A percentile compares a stretch with the other conserved stretches of the same genome.
These are phyloP conservation scores for Zeus faber DNA, from an alignment of 2,113 vertebrate species.

Conservation along the genomic window DNA sequence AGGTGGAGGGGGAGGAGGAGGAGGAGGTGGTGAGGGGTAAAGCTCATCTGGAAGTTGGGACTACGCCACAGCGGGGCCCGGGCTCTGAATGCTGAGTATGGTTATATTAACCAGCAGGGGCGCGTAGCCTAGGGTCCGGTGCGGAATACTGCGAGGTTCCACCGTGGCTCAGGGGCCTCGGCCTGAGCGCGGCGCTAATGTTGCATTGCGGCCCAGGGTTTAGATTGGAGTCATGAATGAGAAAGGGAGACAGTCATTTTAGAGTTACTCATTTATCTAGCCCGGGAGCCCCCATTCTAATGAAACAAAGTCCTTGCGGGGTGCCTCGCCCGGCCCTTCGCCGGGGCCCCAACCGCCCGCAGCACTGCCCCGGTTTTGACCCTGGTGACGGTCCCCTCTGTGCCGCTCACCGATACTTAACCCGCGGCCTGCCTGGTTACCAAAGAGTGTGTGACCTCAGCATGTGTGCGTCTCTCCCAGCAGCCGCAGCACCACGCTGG, in stretches of 20 bases:
- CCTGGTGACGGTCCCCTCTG: conserved; percentile 65
- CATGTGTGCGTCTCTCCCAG: conserved; percentile 71
- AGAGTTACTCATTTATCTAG: conserved; percentile 77
- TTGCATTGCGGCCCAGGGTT: conserved; percentile 63
- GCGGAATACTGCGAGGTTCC: conserved; percentile 45
- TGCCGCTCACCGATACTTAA: conserved; percentile 54
- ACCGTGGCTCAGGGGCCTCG: conserved; percentile 44
- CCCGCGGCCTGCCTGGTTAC: conserved; percentile 58
- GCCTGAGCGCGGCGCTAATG: conserved; percentile 34
- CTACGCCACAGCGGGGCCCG: conserved; percentile 46
- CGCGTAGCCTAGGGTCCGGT: conserved; percentile 23
- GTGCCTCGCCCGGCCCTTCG: conserved; percentile 49
- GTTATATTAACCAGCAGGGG: conserved; percentile 58
- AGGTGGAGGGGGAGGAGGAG: neutral
- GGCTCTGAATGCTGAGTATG: conserved; percentile 31
- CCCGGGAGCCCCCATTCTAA: conserved; percentile 58
- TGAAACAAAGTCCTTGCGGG: conserved; percentile 69
- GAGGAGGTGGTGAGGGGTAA: conserved; percentile 14
- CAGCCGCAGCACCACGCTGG: conserved; percentile 56
- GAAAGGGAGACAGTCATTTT: conserved; percentile 74
- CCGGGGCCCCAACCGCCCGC: conserved; percentile 44
- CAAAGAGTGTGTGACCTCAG: conserved; percentile 69
- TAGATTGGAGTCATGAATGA: conserved; percentile 73
- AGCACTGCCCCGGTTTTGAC: conserved; percentile 70
- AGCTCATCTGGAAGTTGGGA: conserved; percentile 53